Evolutionary conservation across 2,888 invertebrate genomes (phyloP).

Genomic region (Mythimna loreyi): DNA sequence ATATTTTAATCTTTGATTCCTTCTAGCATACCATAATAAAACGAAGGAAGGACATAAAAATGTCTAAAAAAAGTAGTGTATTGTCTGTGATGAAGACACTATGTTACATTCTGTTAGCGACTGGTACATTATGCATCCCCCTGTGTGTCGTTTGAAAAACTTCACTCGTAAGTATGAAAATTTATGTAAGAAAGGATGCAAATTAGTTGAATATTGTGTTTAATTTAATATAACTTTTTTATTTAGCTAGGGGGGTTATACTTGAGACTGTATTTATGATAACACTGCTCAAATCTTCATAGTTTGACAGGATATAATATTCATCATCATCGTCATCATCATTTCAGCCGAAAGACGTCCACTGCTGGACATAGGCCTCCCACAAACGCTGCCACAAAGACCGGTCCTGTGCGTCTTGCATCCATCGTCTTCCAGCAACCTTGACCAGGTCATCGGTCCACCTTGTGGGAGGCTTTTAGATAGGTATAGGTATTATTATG

Average conservation of each 20-base stretch:
- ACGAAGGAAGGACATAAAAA: conserved; percentile 70
- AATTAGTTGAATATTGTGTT: conserved; percentile 23
- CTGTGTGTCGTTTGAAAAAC: conserved; percentile 52
- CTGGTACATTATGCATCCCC: conserved; percentile 51
- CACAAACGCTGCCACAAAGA: no score
- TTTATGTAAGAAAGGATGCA: conserved; percentile 37
- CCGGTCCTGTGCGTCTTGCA: no score
- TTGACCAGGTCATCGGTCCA: no score
- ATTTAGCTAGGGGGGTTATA: not conserved
- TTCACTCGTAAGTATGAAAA: conserved; percentile 38
- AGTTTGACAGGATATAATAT: no score
- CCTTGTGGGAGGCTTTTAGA: no score
- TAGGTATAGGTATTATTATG: no score
- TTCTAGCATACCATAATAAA: conserved; percentile 69
- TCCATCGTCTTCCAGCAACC: no score
- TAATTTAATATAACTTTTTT: conserved; percentile 26
- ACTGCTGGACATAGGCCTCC: no score
- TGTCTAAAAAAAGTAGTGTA: conserved; percentile 69
- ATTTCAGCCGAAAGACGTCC: no score
- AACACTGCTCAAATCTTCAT: no score
- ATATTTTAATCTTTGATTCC: conserved; percentile 67
- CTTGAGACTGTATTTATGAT: not conserved
- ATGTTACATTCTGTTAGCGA: conserved; percentile 51
- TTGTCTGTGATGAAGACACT: conserved; percentile 68
- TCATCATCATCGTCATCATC: no score